A percentile compares a stretch with the other conserved stretches of the same genome.
These are phyloP conservation scores for Dolomedes plantarius DNA, from an alignment of 2,888 invertebrate species.

Conservation along the genomic window DNA sequence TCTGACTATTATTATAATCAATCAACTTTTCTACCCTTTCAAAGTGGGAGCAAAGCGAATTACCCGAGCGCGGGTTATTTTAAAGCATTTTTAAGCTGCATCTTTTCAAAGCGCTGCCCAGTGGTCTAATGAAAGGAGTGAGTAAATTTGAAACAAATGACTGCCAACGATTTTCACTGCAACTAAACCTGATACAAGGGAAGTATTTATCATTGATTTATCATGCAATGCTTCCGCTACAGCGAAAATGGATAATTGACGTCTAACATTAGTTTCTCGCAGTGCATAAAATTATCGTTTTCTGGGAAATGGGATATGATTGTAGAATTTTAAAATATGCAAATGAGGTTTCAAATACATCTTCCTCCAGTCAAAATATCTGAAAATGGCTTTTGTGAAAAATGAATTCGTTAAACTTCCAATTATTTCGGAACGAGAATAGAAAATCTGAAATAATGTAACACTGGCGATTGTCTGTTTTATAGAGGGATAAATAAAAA, in stretches of 20 bases:
- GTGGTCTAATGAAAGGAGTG: not conserved
- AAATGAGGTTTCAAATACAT: too few species aligned
- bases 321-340: not conserved
- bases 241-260: constrained; percentile 7
- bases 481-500: too few species aligned
- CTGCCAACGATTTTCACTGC: not conserved
- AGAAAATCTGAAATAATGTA: too few species aligned
- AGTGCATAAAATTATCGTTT: not conserved
- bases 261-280: not conserved
- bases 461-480: too few species aligned
- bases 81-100: not conserved
- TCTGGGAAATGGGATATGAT: not conserved
- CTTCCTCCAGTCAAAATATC: too few species aligned
- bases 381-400: too few species aligned
- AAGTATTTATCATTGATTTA: constrained; percentile 20
- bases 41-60: too few species aligned
- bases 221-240: not conserved
- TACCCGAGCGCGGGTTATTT: not conserved
- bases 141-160: constrained; percentile 2
- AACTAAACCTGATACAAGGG: constrained; percentile 13
- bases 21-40: too few species aligned
- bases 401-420: too few species aligned
- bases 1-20: too few species aligned
- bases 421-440: too few species aligned
- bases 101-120: not conserved